Base-by-base conservation (phyloP, 92 coral and sea anemone species). In the Zoanthus sociatus region DNA sequence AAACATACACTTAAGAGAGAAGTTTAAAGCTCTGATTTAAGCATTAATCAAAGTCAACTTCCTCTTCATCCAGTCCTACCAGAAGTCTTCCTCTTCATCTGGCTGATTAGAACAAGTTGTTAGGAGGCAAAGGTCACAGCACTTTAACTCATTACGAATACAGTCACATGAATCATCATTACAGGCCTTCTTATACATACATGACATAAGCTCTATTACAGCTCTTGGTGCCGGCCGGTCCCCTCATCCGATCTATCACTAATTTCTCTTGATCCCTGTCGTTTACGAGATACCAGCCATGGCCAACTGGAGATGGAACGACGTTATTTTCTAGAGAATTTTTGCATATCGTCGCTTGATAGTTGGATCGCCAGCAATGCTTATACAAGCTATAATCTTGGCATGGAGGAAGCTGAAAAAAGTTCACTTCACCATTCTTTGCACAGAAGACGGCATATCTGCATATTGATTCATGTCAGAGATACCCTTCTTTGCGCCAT, bases 381-480 rank as follows among this genome's bases (percentile, higher is more conserved):
- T 72, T 73, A 77, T 73, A 21, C 84, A 86, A 47, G 73, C 46
- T 56, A 44, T n/a, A n/a, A n/a, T 92, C 94, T 16, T 87, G 92
- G 78, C 86, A 91, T 14, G 93, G 93, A 20, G 91, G 93, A 47
- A 91, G 89, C 54, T 91, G 91, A 26, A 83, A 58, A 53, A 89
- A 78, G 77, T 91, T 89, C 14, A 78, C 76, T 70, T 88, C 71
- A 16, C 83, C 88, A 71, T 69, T 87, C 78, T 32, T 88, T 88
- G 60, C 91, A 91, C 64, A 56, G 83, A 88, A 91, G 26, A 91
- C 72, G 87, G 76, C 17, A 48, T 87, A 90, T 33, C 83, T 87
- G 42, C 79, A 26, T 26, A 90, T 51, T 86, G 78, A 72, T 76
- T 87, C 64, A 91, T 91, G 58, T 91, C 90, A 55, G 66, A 30